Base-by-base conservation (phyloP, 2,113 vertebrate genomes). In the Oncorhynchus mykiss region DNA sequence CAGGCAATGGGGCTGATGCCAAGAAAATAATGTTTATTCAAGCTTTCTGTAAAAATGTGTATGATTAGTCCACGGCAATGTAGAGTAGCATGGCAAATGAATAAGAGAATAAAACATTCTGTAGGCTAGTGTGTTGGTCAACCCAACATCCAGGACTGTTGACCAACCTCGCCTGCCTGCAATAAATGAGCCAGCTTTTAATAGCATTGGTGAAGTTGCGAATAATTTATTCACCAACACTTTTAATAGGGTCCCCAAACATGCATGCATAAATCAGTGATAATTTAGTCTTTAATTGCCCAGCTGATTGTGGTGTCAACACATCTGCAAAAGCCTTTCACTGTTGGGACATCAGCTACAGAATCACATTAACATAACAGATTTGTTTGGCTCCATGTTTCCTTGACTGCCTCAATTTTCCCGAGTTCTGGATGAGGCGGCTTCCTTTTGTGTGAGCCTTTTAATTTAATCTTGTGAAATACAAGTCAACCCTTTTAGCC, bases 251-350 rank as follows among this genome's bases (percentile, higher is more conserved):
- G 59, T 57, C 69, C 59, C 51, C 62, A 14, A 78, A 65, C 75
- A 73, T 62, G 25, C 60, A 54, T 59, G 69, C 62, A 77, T 81
- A 74, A 79, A 79, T 81, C 71, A 71, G 79, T 75, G 64, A 72
- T 80, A 76, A 78, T 78, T 79, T 79, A 75, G 71, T 60, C 71
- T 25, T 49, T 76, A 76, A 84, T 80, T 64, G 31, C 18, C 65
- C 62, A 31, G 13, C 64, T 80, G 68, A 74, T 13, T 49, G 76
- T 49, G 39, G 29, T 77, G 48, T 70, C 48, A 66, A 67, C 72
- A 59, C 45, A 77, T 67, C 25, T 34, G 20, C 45, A 51, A 27
- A 49, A 29, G 73, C 29, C 22, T 13, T 65, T 16, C 8, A 22
- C 62, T 51, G 59, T 67, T 13, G 8, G 65, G 54, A 69, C 27